Percentiles rank a stretch among this genome's conserved stretches.
phyloP scores from a whole-genome alignment of 2,797 vertebrate genomes.

The Graptemys geographica region DNA sequence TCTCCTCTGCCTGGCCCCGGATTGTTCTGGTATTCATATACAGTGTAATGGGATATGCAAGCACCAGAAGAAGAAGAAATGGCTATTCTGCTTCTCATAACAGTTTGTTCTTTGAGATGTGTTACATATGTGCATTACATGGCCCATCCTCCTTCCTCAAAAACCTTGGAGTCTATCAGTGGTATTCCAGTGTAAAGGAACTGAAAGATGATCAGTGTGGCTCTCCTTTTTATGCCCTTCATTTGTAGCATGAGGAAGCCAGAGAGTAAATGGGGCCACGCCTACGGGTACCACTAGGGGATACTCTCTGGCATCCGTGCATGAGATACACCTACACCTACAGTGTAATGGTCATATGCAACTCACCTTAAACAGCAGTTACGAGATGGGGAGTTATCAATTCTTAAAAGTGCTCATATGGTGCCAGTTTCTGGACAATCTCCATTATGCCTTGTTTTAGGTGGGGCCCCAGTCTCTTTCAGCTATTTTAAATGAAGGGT shows the following conservation, averaged over 20 bases:
- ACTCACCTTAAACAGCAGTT: not conserved
- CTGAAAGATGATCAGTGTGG: not conserved
- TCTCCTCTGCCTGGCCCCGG: not conserved
- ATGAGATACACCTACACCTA: not conserved
- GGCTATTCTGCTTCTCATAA: not conserved
- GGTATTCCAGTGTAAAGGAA: not conserved
- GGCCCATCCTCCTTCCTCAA: not conserved
- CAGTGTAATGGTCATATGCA: not conserved
- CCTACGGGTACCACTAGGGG: not conserved
- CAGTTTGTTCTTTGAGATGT: not conserved
- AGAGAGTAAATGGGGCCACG: not conserved
- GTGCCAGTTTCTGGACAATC: not conserved
- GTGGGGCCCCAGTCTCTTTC: not conserved
- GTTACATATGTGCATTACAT: not conserved
- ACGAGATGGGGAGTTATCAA: not conserved
- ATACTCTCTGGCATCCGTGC: not conserved
- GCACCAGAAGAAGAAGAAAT: not conserved
- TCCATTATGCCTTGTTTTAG: not conserved
- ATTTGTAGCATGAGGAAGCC: not conserved
- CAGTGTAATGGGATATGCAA: not conserved
- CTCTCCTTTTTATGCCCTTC: not conserved
- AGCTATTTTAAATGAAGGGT: not conserved
- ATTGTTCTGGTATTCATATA: not conserved
- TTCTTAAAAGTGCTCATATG: not conserved
- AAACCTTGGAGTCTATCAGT: not conserved